A percentile compares a stretch with the other conserved stretches of the same genome.
Conservation (phyloP, 1,140 invertebrate species). For the Paraescarpia echinospica region DNA sequence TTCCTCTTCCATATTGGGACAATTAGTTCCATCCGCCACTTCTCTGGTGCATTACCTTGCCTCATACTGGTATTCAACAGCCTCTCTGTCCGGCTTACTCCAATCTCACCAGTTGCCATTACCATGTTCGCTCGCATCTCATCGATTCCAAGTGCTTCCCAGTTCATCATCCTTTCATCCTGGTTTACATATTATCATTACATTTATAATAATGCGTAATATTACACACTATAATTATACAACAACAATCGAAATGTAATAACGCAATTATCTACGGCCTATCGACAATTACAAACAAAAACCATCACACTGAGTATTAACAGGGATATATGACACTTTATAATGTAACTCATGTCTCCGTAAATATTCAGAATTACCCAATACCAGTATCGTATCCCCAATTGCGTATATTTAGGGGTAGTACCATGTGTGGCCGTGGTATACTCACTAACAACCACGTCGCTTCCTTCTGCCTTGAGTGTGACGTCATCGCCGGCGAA, state of each 20-base stretch:
- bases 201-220: too few relatives aligned
- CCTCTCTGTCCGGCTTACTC: too few relatives aligned
- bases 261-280: background rate
- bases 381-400: background rate
- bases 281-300: background rate
- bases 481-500: background rate
- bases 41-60: too few relatives aligned
- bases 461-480: background rate
- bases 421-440: background rate
- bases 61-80: too few relatives aligned
- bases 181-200: too few relatives aligned
- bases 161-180: too few relatives aligned
- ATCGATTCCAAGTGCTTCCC: too few relatives aligned
- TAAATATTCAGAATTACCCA: background rate
- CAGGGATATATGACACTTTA: background rate
- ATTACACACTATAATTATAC: background rate
- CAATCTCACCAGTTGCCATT: too few relatives aligned
- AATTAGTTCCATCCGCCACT: too few relatives aligned
- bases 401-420: background rate
- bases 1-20: too few relatives aligned
- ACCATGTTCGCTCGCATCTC: too few relatives aligned
- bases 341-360: background rate
- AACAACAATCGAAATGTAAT: too few relatives aligned
- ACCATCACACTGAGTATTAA: background rate
- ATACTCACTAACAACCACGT: background rate